A percentile compares a stretch with the other conserved stretches of the same genome.
Conservation (phyloP, 1,140 invertebrate genomes). For the Danaus plexippus region DNA sequence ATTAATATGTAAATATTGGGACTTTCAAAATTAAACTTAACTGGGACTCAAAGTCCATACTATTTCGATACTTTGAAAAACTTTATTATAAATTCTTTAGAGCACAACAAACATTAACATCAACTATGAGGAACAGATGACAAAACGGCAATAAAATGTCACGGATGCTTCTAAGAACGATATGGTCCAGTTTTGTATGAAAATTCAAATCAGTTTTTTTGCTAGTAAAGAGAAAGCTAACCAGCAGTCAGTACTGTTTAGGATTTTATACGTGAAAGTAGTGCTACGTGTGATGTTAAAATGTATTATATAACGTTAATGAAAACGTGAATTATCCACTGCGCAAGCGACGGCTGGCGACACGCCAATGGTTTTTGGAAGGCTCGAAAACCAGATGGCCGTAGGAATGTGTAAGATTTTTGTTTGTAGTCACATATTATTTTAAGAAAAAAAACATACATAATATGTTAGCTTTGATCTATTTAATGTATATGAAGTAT, state of each 20-base stretch:
- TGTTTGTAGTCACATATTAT: slow-evolving; percentile 13
- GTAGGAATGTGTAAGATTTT: slow-evolving; percentile 22
- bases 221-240: slow-evolving; percentile 60
- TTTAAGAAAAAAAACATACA: slow-evolving; percentile 9
- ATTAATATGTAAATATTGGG: too few species aligned
- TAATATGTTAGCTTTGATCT: too few species aligned
- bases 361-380: slow-evolving; percentile 28
- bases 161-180: slow-evolving; percentile 43
- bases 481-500: too few species aligned
- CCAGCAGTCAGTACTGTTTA: slow-evolving; percentile 37
- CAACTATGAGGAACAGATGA: neutral
- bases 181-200: slow-evolving; percentile 56
- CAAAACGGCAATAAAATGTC: slow-evolving; percentile 16
- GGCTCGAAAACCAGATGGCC: slow-evolving; percentile 37
- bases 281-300: slow-evolving; percentile 33
- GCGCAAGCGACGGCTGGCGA: slow-evolving; percentile 31
- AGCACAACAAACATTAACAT: too few species aligned
- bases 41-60: too few species aligned
- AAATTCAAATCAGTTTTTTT: slow-evolving; percentile 69
- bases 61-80: too few species aligned
- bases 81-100: too few species aligned
- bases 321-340: neutral
- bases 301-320: slow-evolving; percentile 9
- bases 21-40: too few species aligned
- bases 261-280: slow-evolving; percentile 54